Evolutionary conservation across 2,888 invertebrate species (phyloP), one percentile per base, ranked within the genome.

Genomic region (Xestia xanthographa): DNA sequence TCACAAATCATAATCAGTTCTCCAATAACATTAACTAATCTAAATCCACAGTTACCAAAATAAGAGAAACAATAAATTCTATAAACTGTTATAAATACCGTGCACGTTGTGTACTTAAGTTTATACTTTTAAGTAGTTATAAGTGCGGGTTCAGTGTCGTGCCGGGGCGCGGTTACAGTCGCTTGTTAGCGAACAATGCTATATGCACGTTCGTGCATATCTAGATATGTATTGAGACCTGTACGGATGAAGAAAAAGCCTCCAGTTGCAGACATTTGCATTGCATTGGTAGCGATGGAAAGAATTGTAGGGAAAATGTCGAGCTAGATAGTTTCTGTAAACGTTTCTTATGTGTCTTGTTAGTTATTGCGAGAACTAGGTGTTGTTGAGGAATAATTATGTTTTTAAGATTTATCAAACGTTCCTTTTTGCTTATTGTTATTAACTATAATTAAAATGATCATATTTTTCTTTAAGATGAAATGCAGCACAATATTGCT

Each of bases 181-280:
- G 93, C 95, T 95, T 95, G 95, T 95, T 95, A 95, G 94, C 89
- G 92, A 93, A 95, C 94, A 95, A 95, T 94, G 94, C 93, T 88
- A 90, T 90, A 90, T 90, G 89, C 90, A 91, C 89, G 90, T 90
- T 90, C 87, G 85, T 86, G 86, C 80, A 84, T 88, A 91, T 91
- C 89, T 90, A 91, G 90, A 92, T 91, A 88, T 86, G 86, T 87
- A 88, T 86, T 87, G 84, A 82, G 84, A 80, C 80, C 82, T 86
- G 82, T 86, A 82, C 86, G 89, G 86, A 86, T 87, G 87, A 85
- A 88, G 88, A 90, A 88, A 87, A 87, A 89, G 87, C 85, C 80
- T 84, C 86, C 84, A 84, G 86, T 89, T 87, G 85, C 88, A 87
- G 79, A 82, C 81, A 89, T 90, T 90, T 87, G 86, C 90, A 90